Conservation (phyloP, 2,888 invertebrate species). For the Ceramica pisi region DNA sequence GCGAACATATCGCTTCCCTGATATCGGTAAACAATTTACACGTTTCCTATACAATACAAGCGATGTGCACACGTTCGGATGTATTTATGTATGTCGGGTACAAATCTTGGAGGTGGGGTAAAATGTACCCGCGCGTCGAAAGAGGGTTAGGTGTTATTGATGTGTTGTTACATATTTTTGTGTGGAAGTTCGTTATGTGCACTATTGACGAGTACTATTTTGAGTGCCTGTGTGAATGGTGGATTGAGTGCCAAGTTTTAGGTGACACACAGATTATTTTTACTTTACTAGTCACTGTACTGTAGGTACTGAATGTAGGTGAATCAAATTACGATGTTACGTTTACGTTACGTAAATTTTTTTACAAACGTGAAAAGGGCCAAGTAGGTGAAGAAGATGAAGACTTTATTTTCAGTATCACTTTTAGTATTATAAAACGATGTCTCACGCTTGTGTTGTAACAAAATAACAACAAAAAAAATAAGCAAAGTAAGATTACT, state of each 20-base stretch:
- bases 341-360: slow-evolving; percentile 29
- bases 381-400: not conserved
- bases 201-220: slow-evolving; percentile 56
- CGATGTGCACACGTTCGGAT: slow-evolving; percentile 59
- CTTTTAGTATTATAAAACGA: not conserved
- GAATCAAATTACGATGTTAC: slow-evolving; percentile 44
- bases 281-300: slow-evolving; percentile 48
- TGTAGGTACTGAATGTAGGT: slow-evolving; percentile 51
- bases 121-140: slow-evolving; percentile 58
- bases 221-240: slow-evolving; percentile 55
- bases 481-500: too few species aligned
- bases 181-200: slow-evolving; percentile 48
- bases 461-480: too few species aligned
- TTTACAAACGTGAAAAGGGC: slow-evolving; percentile 10
- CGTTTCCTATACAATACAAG: slow-evolving; percentile 69
- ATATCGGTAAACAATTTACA: slow-evolving; percentile 78
- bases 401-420: not conserved
- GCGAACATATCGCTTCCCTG: slow-evolving; percentile 72
- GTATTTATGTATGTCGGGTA: slow-evolving; percentile 63
- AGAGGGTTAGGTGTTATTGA: slow-evolving; percentile 66
- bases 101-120: slow-evolving; percentile 68
- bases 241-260: slow-evolving; percentile 50
- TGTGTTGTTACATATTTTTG: slow-evolving; percentile 65
- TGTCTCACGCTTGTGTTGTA: not conserved
- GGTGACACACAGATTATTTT: slow-evolving; percentile 58